phyloP scores from a whole-genome alignment of 2,113 vertebrate genomes.

The Myanophis thanlyinensis region DNA sequence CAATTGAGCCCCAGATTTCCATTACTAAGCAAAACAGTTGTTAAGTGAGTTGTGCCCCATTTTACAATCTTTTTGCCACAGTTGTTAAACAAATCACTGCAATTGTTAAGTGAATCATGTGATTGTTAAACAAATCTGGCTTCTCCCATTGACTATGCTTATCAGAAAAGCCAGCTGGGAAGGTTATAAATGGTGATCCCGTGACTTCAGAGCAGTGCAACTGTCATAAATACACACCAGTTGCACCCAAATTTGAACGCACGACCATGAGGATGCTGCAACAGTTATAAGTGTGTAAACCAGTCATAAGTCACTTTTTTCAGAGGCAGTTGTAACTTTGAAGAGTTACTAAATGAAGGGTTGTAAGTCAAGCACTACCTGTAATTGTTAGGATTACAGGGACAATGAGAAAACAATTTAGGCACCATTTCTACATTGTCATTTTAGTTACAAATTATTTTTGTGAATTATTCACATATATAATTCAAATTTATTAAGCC shows the following conservation, averaged over 20 bases:
- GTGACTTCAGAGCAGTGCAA: neutral
- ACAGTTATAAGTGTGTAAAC: neutral
- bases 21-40: neutral
- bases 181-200: neutral
- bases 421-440: neutral
- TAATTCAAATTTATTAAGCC: conserved; percentile 46
- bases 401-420: neutral
- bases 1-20: neutral
- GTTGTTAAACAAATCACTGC: too few species aligned
- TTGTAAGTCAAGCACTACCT: neutral
- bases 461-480: neutral
- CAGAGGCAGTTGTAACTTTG: neutral
- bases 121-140: too few species aligned
- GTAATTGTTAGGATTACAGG: neutral
- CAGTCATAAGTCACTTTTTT: neutral
- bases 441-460: neutral
- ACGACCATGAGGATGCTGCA: neutral
- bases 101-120: too few species aligned
- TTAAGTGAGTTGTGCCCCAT: neutral
- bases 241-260: neutral
- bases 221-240: neutral
- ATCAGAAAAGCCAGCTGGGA: too few species aligned
- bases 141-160: too few species aligned
- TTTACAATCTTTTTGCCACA: too few species aligned
- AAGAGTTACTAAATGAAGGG: neutral